Evolutionary conservation across 2,113 vertebrate species (phyloP), one percentile per base, ranked within the genome.

Genomic region (Zapus hudsonius): DNA sequence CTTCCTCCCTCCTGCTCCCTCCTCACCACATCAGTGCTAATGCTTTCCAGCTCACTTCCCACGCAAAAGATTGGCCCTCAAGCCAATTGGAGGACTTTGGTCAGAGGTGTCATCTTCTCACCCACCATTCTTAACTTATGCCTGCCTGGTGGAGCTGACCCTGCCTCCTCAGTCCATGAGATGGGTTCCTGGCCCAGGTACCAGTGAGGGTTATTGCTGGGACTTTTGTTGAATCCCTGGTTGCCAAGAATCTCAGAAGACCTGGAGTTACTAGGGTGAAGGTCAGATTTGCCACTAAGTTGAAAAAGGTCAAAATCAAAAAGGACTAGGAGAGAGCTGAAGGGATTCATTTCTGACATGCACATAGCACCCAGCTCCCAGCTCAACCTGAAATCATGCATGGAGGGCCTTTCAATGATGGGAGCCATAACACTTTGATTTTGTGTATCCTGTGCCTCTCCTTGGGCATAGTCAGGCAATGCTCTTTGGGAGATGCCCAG

Each of bases 281-380:
- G 76, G 23, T 33, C 63, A 40, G 44, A n/a, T 63, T 64, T 44
- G 40, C 44, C 42, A 29, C 16, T 33, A 33, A 7, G 1, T 2
- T 79, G 52, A 79, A 52, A 36, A 59, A 44, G 16, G 29, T 9
- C 7, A 8, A 87, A 69, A 36, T 55, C 72, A 73, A 42, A 22
- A 63, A n/a, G 38, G 61, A 12, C 31, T 3, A 22, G 29, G 16
- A 1, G 31, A 74, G 40, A 17, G 19, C 0, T 0, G 10, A 8
- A 72, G 44, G 66, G 20, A 12, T 2, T 31, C 33, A n/a, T 36
- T 27, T 61, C 84, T 36, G n/a, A 38, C 42, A 31, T 12, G 47
- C 25, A 0, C 5, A 25, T 27, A 67, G 47, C 36, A 27, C 31
- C 78, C 63, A 27, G 80, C n/a, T 36, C 33, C 36, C 20, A 2